These are phyloP conservation scores for Lutjanus erythropterus DNA, from an alignment of 2,113 vertebrate genomes.

Conservation along the genomic window DNA sequence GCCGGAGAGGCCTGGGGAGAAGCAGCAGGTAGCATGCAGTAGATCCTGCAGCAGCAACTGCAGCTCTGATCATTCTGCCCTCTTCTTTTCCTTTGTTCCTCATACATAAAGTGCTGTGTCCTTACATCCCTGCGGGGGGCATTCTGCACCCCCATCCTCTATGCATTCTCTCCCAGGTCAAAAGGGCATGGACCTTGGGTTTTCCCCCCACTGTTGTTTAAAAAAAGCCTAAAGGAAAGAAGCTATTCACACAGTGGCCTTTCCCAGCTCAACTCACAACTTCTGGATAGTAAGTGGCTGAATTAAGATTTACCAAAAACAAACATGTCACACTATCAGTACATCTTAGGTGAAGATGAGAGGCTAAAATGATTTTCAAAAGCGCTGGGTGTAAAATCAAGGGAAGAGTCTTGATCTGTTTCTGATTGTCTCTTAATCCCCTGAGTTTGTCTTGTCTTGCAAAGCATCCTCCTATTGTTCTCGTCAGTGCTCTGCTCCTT, in stretches of 20 bases:
- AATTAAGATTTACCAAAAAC: constrained; percentile 14
- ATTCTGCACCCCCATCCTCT: constrained; percentile 91
- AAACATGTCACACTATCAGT: neutral
- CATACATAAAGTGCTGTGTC: constrained; percentile 70
- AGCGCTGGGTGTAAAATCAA: neutral
- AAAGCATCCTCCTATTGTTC: constrained; percentile 77
- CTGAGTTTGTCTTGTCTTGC: constrained; percentile 69
- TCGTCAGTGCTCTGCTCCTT: constrained; percentile 52
- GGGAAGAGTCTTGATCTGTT: constrained; percentile 33
- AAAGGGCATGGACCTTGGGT: constrained; percentile 86
- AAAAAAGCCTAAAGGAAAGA: constrained; percentile 66
- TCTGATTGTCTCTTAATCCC: constrained; percentile 72
- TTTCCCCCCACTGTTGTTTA: constrained; percentile 59
- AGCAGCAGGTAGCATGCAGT: constrained; percentile 62
- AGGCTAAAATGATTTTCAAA: neutral
- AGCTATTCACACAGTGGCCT: constrained; percentile 3
- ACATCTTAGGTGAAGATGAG: neutral
- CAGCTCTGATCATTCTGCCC: constrained; percentile 61
- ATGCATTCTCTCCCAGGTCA: constrained; percentile 91
- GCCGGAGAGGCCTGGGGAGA: constrained; percentile 35
- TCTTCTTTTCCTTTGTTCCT: constrained; percentile 66
- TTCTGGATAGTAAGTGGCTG: constrained; percentile 6
- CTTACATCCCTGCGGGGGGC: constrained; percentile 75
- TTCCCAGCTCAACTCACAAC: constrained; percentile 8
- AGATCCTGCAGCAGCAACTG: constrained; percentile 47